Conservation (phyloP, 1,140 invertebrate species). For the Drosophila sproati region DNA sequence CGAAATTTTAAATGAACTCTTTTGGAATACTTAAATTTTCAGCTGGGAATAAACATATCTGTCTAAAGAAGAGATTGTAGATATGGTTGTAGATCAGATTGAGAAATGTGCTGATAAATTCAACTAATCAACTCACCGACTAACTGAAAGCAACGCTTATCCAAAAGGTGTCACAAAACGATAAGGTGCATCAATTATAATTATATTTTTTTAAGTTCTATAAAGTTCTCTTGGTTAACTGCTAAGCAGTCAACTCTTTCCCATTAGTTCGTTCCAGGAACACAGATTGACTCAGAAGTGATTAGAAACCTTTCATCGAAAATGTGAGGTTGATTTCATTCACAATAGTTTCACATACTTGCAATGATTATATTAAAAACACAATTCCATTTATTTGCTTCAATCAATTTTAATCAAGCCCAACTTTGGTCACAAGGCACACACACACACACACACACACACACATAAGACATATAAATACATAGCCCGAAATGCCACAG, state of each 20-base stretch:
- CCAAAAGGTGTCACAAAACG: background rate
- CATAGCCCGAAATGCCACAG: conserved; percentile 30
- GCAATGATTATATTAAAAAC: conserved; percentile 61
- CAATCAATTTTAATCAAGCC: conserved; percentile 80
- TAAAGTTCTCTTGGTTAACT: background rate
- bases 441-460: conserved; percentile 27
- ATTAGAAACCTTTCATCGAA: conserved; percentile 53
- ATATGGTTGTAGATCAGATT: too few relatives aligned
- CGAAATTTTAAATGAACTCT: too few relatives aligned
- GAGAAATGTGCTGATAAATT: too few relatives aligned
- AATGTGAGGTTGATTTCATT: conserved; percentile 42
- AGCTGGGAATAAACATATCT: too few relatives aligned
- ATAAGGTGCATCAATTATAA: background rate
- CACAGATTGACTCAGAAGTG: conserved; percentile 13
- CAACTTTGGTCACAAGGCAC: conserved; percentile 29
- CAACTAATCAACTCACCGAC: too few relatives aligned
- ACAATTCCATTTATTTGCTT: conserved; percentile 78
- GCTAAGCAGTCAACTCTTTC: background rate
- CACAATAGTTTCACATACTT: conserved; percentile 33
- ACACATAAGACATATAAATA: conserved; percentile 11
- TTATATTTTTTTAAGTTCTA: background rate
- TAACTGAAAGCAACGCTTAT: too few relatives aligned
- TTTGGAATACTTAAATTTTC: too few relatives aligned
- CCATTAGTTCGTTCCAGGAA: background rate
- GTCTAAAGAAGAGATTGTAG: too few relatives aligned